Evolutionary conservation across 2,888 invertebrate species (phyloP).

Genomic region (Drosophila prolongata): DNA sequence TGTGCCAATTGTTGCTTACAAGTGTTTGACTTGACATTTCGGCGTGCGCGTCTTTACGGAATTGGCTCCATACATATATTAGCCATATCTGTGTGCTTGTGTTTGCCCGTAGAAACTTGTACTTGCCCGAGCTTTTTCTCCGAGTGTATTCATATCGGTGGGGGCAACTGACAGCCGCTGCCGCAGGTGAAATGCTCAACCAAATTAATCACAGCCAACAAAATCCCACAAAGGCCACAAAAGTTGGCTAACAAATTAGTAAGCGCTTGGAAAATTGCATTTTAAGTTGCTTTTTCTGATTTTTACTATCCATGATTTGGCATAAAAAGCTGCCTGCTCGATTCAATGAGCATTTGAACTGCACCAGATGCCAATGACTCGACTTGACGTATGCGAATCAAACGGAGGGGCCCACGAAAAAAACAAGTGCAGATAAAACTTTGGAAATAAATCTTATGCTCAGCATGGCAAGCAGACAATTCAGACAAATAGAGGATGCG

Average conservation of each 20-base stretch:
- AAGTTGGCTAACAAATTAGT: conserved; percentile 69
- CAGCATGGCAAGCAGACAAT: conserved; percentile 44
- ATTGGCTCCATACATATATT: conserved; percentile 26
- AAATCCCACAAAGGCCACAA: conserved; percentile 29
- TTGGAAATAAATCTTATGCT: conserved; percentile 48
- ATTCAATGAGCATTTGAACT: conserved; percentile 46
- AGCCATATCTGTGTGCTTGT: conserved; percentile 14
- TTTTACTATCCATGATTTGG: conserved; percentile 71
- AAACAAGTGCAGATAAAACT: conserved; percentile 54
- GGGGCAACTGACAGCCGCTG: conserved; percentile 57
- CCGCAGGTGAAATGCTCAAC: conserved; percentile 61
- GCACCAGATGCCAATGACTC: conserved; percentile 81
- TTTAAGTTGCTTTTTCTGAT: conserved; percentile 47
- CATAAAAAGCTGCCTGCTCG: conserved; percentile 69
- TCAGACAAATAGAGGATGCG: conserved; percentile 54
- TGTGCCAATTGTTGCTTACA: conserved; percentile 77
- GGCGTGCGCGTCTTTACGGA: conserved; percentile 60
- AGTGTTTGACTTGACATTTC: conserved; percentile 75
- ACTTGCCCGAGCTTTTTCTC: conserved; percentile 1
- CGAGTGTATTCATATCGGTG: conserved; percentile 31
- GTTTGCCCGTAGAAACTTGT: neutral
- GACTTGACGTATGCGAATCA: conserved; percentile 81
- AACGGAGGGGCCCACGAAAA: conserved; percentile 48
- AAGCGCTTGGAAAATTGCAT: conserved; percentile 61
- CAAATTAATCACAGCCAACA: conserved; percentile 43